These are phyloP conservation scores for Lanius ludovicianus DNA, from an alignment of 2,113 vertebrate genomes.

Conservation along the genomic window DNA sequence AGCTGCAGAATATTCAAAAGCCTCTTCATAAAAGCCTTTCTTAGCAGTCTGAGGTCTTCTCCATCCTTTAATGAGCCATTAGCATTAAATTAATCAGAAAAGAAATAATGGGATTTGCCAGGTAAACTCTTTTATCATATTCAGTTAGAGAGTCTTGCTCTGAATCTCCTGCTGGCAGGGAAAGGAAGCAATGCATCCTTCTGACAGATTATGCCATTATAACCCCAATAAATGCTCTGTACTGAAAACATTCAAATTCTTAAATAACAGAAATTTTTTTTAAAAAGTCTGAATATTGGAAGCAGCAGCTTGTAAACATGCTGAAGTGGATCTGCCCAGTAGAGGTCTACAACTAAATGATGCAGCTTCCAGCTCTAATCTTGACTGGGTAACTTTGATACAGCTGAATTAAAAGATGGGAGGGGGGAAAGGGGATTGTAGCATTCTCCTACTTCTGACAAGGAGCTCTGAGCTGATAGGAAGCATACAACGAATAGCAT, in stretches of 20 bases:
- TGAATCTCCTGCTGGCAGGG: neutral
- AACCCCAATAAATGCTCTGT: neutral
- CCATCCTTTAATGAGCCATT: neutral
- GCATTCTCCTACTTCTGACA: neutral
- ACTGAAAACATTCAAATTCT: neutral
- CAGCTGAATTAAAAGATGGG: neutral
- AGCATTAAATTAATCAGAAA: neutral
- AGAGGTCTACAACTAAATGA: neutral
- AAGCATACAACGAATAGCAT: neutral
- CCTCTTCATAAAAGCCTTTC: neutral
- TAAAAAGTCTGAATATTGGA: neutral
- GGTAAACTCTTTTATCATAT: neutral
- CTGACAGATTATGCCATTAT: neutral
- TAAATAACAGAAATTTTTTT: no score
- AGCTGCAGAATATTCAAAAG: neutral
- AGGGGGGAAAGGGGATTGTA: neutral
- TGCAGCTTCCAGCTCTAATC: neutral
- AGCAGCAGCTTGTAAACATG: neutral
- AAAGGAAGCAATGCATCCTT: neutral
- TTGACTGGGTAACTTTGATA: neutral
- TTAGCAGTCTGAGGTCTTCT: neutral
- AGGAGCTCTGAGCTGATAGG: neutral
- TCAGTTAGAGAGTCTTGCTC: neutral
- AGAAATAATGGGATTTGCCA: neutral
- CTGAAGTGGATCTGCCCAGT: neutral